Conservation (phyloP, 2,888 invertebrate genomes). For the Hirtodrosophila alboralis region DNA sequence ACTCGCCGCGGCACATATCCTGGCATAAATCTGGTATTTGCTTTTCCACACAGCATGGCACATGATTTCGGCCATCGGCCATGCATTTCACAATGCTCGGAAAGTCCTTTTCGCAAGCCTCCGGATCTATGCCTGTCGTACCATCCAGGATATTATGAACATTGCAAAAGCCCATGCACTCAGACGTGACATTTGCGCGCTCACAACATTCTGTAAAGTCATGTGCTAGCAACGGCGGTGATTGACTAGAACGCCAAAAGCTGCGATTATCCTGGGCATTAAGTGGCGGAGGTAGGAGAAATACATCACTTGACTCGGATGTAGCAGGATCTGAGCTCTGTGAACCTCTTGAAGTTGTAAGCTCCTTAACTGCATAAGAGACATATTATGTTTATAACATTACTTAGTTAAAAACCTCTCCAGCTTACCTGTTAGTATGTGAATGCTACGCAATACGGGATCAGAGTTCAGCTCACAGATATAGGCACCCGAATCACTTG, state of each 20-base stretch:
- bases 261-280: conserved; percentile 81
- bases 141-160: conserved; percentile 90
- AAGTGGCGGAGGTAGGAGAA: conserved; percentile 77
- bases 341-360: conserved; percentile 42
- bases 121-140: conserved; percentile 91
- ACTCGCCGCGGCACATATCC: conserved; percentile 93
- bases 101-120: conserved; percentile 92
- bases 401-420: no score
- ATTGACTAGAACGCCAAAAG: conserved; percentile 74
- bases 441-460: conserved; percentile 91
- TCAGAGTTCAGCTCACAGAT: conserved; percentile 93
- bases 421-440: conserved; percentile 88
- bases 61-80: conserved; percentile 93
- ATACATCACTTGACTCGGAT: conserved; percentile 76
- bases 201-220: conserved; percentile 93
- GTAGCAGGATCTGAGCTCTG: conserved; percentile 37
- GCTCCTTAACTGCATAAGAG: conserved; percentile 64
- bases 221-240: conserved; percentile 85
- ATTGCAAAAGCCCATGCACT: conserved; percentile 92
- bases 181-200: conserved; percentile 88
- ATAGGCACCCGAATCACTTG: conserved; percentile 91
- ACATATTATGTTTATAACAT: background rate
- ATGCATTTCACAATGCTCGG: conserved; percentile 91
- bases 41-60: conserved; percentile 92
- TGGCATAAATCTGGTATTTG: conserved; percentile 93